Conservation (phyloP, 2,888 invertebrate species). For the Heliothis peltigera region DNA sequence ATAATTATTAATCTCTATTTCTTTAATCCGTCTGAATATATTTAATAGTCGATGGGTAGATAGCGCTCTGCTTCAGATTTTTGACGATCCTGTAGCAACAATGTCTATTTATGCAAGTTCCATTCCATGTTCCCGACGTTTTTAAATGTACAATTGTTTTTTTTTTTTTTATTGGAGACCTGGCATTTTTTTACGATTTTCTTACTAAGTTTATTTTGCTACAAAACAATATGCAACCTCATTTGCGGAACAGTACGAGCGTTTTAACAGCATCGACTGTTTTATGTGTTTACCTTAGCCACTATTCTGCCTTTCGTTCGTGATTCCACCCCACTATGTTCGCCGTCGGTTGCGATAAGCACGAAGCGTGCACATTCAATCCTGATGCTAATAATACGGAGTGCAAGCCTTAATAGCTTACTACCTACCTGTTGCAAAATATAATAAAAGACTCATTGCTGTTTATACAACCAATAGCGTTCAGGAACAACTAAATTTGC, state of each 20-base stretch:
- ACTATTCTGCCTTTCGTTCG: conserved; percentile 16
- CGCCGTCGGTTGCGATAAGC: conserved; percentile 31
- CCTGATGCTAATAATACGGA: conserved; percentile 30
- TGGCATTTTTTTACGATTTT: too few relatives aligned
- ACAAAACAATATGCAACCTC: too few relatives aligned
- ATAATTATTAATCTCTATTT: too few relatives aligned
- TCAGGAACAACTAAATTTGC: conserved; percentile 4
- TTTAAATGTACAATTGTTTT: too few relatives aligned
- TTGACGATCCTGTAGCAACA: too few relatives aligned
- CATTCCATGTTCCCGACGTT: too few relatives aligned
- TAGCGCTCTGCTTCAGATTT: too few relatives aligned
- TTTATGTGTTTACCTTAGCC: background rate
- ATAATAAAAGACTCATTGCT: background rate
- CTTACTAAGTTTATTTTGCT: too few relatives aligned
- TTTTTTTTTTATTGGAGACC: too few relatives aligned
- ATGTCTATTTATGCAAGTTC: too few relatives aligned
- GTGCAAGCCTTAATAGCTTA: conserved; percentile 28
- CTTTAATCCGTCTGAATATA: too few relatives aligned
- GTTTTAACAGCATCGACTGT: background rate
- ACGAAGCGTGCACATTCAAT: conserved; percentile 27
- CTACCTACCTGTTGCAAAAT: conserved; percentile 42
- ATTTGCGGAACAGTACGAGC: background rate
- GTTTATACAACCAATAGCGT: background rate
- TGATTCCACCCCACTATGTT: conserved; percentile 27
- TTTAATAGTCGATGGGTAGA: too few relatives aligned